Base-by-base conservation (phyloP, 1,140 invertebrate species). In the Arctopsyche grandis region DNA sequence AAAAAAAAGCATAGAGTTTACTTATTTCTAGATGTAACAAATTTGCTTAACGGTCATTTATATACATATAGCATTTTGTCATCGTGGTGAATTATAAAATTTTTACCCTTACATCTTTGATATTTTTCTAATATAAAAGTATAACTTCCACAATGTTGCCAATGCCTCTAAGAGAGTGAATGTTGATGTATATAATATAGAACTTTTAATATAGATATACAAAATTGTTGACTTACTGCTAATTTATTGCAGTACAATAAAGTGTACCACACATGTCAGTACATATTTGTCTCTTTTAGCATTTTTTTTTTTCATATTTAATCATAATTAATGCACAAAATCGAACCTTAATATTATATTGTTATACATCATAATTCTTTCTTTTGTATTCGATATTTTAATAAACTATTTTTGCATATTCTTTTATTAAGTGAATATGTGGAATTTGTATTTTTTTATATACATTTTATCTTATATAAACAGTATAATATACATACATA, bases 1-100 rank as follows among this genome's bases (percentile, higher is more conserved):
- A 87, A 71, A 88, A 87, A 78, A 85, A 85, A 66, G 48, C 48
- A 52, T 52, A 52, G 29, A 38, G 21, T 60, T 16, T 3, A 29
- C 58, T 75, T 60, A 21, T 60, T 9, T 22, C 14, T 9, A 38
- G n/a, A 21, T 21, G 14, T 19, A 66, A 29, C n/a, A 46, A 63
- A 75, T 24, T 21, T 52, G 48, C 48, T 52, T 52, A 5, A 16
- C 48, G 10, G 48, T 10, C 16, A 52, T 52, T 14, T 52, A 16
- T 52, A 52, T 52, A 52, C 12, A 16, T 52, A 14, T 16, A 52
- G 48, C 10, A 52, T 52, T 52, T 52, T 52, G 48, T 52, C 48
- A 52, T 52, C 16, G 1, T 52, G 48, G 16, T 52, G 21, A 16
- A 60, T 21, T 10, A 16, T 22, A 60, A 21, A 16, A 19, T 60